These are phyloP conservation scores for Myrmophylax atrothorax DNA, from an alignment of 2,113 vertebrate species.

Conservation along the genomic window DNA sequence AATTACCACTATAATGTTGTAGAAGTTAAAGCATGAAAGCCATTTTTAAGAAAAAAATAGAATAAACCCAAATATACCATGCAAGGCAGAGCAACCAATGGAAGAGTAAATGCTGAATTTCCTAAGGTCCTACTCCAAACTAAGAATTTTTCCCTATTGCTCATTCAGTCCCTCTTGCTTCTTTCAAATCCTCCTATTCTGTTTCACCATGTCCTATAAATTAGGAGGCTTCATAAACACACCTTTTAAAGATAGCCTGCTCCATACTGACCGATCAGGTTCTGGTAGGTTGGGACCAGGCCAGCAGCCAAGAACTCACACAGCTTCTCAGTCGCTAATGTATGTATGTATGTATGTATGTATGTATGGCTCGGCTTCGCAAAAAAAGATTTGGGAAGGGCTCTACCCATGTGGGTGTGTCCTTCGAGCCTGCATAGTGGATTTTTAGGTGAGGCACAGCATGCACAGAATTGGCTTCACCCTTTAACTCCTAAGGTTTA, in stretches of 20 bases:
- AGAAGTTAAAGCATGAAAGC: not conserved
- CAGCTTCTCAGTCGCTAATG: not conserved
- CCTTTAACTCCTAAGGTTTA: too few species aligned
- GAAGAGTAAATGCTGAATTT: not conserved
- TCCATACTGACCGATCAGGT: not conserved
- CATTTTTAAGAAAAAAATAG: not conserved
- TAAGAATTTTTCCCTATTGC: not conserved
- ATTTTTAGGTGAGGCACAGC: too few species aligned
- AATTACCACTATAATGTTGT: not conserved
- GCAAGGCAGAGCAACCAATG: not conserved
- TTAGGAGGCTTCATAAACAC: not conserved
- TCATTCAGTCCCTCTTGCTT: not conserved
- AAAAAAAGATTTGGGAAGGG: too few species aligned
- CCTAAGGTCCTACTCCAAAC: not conserved
- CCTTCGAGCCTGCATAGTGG: too few species aligned
- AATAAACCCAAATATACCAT: not conserved
- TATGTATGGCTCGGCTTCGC: too few species aligned
- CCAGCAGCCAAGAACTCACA: not conserved
- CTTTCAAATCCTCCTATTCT: not conserved
- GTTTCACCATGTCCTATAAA: not conserved
- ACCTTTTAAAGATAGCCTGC: not conserved
- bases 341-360: too few species aligned
- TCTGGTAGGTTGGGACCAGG: not conserved
- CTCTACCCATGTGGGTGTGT: too few species aligned
- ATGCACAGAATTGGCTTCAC: too few species aligned